Evolutionary conservation across 2,797 vertebrate genomes (phyloP).

Genomic region (Acipenser oxyrinchus): DNA sequence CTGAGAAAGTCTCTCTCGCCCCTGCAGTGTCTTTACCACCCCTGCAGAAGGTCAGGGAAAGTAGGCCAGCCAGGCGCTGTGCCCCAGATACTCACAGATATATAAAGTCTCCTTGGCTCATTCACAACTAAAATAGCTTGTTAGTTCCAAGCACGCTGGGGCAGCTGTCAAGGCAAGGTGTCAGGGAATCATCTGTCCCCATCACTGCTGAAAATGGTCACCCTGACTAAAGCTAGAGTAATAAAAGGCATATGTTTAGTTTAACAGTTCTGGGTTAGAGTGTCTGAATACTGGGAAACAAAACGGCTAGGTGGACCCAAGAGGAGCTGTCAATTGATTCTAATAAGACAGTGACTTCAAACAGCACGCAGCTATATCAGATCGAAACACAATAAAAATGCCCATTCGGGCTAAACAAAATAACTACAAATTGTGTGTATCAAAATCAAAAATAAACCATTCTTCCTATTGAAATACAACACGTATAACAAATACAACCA

Average conservation of each 20-base stretch:
- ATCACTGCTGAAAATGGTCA: neutral
- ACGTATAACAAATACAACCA: too few relatives aligned
- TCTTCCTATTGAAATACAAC: too few relatives aligned
- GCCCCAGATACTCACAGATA: constrained; percentile 26
- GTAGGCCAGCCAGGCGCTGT: constrained; percentile 39
- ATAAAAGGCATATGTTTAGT: neutral
- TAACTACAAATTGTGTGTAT: too few relatives aligned
- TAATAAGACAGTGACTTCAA: too few relatives aligned
- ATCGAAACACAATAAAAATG: too few relatives aligned
- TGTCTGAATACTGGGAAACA: neutral
- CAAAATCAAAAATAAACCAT: too few relatives aligned
- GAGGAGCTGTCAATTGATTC: neutral
- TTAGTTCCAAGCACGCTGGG: neutral
- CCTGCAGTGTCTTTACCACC: constrained; percentile 33
- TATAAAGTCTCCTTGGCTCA: neutral
- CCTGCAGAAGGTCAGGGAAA: constrained; percentile 34
- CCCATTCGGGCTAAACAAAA: too few relatives aligned
- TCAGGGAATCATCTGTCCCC: neutral
- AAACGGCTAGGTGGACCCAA: neutral
- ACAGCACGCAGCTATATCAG: too few relatives aligned
- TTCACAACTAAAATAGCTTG: constrained; percentile 1
- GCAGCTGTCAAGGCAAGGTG: neutral
- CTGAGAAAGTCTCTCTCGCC: constrained; percentile 1
- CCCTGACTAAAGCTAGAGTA: neutral
- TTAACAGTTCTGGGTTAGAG: neutral